Evolutionary conservation across 2,797 vertebrate genomes (phyloP).

Genomic region (Tokudaia muenninki): DNA sequence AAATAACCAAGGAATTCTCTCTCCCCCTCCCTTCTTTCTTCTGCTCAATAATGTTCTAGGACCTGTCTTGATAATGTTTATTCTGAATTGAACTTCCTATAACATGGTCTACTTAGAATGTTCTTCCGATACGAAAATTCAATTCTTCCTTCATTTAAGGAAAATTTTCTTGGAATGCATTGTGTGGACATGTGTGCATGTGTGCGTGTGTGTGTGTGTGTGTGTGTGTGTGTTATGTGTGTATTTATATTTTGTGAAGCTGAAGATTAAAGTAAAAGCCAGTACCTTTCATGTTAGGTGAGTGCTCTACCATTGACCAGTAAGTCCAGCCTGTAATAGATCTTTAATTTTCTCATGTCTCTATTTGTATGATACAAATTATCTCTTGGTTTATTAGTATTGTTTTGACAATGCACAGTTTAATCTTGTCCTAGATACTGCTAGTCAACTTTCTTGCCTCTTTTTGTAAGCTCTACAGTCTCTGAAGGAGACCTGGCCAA

Average conservation of each 20-base stretch:
- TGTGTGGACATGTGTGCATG: background rate
- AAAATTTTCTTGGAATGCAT: background rate
- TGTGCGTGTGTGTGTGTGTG: background rate
- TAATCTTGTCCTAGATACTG: conserved; percentile 53
- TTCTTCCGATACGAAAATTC: conserved; percentile 1
- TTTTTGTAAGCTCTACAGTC: background rate
- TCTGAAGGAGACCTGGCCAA: conserved; percentile 1
- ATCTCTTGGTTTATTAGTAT: conserved; percentile 15
- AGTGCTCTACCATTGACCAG: background rate
- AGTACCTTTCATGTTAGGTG: background rate
- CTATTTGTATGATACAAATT: background rate
- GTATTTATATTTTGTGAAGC: background rate
- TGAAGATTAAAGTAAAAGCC: background rate
- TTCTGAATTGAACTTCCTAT: conserved; percentile 11
- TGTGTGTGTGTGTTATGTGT: background rate
- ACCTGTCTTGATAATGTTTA: background rate
- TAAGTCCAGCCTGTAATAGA: background rate
- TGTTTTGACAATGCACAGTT: background rate
- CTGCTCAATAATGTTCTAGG: background rate
- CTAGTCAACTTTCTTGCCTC: background rate
- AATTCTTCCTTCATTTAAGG: conserved; percentile 47
- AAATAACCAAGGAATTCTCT: background rate
- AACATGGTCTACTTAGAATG: background rate
- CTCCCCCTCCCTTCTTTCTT: background rate
- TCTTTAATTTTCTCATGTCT: conserved; percentile 6